Evolutionary conservation across 2,797 vertebrate genomes (phyloP).

Genomic region (Pipistrellus kuhlii): DNA sequence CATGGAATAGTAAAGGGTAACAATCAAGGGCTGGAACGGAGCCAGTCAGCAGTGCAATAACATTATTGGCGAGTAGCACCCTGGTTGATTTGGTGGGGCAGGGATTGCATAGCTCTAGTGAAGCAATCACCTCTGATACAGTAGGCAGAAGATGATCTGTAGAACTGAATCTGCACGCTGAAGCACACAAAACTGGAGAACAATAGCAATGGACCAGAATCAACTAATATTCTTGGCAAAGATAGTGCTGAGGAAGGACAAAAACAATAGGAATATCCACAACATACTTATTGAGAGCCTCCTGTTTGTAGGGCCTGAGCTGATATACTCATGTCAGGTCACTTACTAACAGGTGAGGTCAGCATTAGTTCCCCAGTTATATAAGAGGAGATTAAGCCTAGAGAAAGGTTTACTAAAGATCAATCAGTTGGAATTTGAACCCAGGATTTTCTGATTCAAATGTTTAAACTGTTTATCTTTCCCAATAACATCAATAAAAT

Average conservation of each 20-base stretch:
- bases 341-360: not conserved
- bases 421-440: not conserved
- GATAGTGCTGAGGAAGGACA: not conserved
- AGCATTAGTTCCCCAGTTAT: not conserved
- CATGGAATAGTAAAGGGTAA: not conserved
- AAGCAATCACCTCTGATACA: not conserved
- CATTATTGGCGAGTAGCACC: not conserved
- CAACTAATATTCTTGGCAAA: not conserved
- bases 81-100: not conserved
- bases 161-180: not conserved
- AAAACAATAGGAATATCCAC: no score
- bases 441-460: conserved; percentile 1
- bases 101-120: not conserved
- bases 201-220: not conserved
- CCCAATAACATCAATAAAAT: not conserved
- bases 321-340: rapidly evolving
- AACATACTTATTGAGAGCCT: rapidly evolving
- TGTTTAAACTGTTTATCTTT: conserved; percentile 1
- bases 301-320: no score
- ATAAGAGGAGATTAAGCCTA: not conserved
- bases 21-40: not conserved
- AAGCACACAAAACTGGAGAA: not conserved
- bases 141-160: not conserved
- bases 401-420: not conserved
- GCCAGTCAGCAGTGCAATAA: not conserved